Evolutionary conservation across 1,140 invertebrate species (phyloP).

Genomic region (Nasonia giraulti): DNA sequence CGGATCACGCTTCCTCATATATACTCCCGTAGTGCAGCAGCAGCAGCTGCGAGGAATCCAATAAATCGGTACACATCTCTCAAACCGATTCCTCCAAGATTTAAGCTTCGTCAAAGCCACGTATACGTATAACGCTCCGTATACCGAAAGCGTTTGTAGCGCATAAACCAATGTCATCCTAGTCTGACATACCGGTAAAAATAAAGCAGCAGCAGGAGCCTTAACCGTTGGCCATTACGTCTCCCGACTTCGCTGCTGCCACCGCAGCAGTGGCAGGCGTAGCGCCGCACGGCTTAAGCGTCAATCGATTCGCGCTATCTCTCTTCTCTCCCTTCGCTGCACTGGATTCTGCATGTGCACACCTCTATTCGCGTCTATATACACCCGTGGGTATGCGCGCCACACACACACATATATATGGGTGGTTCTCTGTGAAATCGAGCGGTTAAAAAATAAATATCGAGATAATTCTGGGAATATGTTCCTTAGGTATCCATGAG

Average conservation of each 20-base stretch:
- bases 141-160: neutral
- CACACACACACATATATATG: neutral
- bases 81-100: neutral
- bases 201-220: neutral
- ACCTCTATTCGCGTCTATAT: neutral
- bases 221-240: neutral
- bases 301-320: slow-evolving; percentile 38
- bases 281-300: slow-evolving; percentile 19
- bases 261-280: neutral
- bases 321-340: slow-evolving; percentile 15
- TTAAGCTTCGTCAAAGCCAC: neutral
- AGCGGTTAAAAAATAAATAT: no score
- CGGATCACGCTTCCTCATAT: no score
- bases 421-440: no score
- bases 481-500: no score
- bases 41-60: neutral
- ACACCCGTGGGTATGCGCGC: neutral
- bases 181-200: neutral
- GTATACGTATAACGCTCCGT: neutral
- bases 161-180: neutral
- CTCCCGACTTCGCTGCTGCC: neutral
- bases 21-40: no score
- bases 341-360: neutral
- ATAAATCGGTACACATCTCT: neutral
- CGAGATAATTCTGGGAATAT: no score